Percentiles rank a stretch among this genome's conserved stretches.
phyloP scores from a whole-genome alignment of 1,140 invertebrate species.

The Probaryconus sp. region DNA sequence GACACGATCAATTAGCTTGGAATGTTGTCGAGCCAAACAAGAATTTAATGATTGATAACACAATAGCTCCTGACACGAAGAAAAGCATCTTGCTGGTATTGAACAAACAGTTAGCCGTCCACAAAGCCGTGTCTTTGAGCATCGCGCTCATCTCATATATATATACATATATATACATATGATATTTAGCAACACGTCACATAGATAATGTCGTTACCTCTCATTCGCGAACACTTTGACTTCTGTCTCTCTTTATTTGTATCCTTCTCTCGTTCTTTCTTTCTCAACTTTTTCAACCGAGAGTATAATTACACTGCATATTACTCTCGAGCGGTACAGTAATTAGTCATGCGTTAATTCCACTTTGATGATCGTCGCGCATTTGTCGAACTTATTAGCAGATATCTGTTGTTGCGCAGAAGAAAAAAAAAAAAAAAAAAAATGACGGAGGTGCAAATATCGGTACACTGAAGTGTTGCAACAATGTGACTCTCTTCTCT shows the following conservation, averaged over 20 bases:
- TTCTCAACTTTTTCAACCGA: slow-evolving; percentile 1
- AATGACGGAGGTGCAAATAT: slow-evolving; percentile 48
- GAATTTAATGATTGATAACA: slow-evolving; percentile 63
- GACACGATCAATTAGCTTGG: slow-evolving; percentile 32
- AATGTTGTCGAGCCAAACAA: slow-evolving; percentile 21
- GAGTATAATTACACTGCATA: slow-evolving; percentile 32
- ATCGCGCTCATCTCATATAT: slow-evolving; percentile 33
- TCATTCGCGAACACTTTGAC: neutral
- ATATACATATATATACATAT: neutral
- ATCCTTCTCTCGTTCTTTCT: slow-evolving; percentile 18
- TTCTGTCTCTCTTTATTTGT: slow-evolving; percentile 5
- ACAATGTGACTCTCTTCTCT: slow-evolving; percentile 29
- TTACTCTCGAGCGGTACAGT: slow-evolving; percentile 22
- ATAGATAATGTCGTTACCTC: slow-evolving; percentile 34
- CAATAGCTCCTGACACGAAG: slow-evolving; percentile 61
- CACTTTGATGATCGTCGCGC: slow-evolving; percentile 46
- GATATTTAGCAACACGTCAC: slow-evolving; percentile 29
- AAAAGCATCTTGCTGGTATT: slow-evolving; percentile 52
- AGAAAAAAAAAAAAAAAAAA: too few relatives aligned
- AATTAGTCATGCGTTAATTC: slow-evolving; percentile 58
- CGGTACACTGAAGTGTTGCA: slow-evolving; percentile 43
- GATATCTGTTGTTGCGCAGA: slow-evolving; percentile 30
- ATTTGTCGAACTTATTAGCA: slow-evolving; percentile 52
- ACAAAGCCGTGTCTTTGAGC: slow-evolving; percentile 64
- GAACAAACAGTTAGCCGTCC: slow-evolving; percentile 66